phyloP scores from a whole-genome alignment of 1,140 invertebrate species.

The Dermatophagoides farinae region DNA sequence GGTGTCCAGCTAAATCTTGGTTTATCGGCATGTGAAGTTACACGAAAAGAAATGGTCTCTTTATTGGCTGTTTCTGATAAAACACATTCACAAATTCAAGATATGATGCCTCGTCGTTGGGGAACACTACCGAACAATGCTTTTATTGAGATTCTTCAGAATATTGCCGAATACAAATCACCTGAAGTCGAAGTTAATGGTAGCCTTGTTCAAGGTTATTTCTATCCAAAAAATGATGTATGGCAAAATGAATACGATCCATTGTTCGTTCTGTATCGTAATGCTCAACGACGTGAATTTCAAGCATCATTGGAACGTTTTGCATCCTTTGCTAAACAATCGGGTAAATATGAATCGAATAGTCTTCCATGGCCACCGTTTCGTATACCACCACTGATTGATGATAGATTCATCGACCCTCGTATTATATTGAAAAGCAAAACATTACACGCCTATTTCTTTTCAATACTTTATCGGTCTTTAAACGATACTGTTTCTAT shows the following conservation, averaged over 20 bases:
- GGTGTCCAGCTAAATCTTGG: slow-evolving; percentile 73
- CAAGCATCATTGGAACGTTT: slow-evolving; percentile 75
- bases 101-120: slow-evolving; percentile 81
- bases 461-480: slow-evolving; percentile 27
- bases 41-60: slow-evolving; percentile 74
- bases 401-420: slow-evolving; percentile 45
- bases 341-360: slow-evolving; percentile 32
- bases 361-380: slow-evolving; percentile 65
- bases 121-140: slow-evolving; percentile 62
- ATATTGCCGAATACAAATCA: slow-evolving; percentile 52
- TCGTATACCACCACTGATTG: slow-evolving; percentile 41
- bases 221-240: slow-evolving; percentile 60
- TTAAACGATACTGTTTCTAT: slow-evolving; percentile 18
- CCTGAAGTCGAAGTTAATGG: slow-evolving; percentile 54
- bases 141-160: slow-evolving; percentile 40
- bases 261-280: slow-evolving; percentile 66
- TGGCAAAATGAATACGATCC: slow-evolving; percentile 88
- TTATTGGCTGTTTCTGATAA: slow-evolving; percentile 76
- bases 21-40: slow-evolving; percentile 47
- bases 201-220: slow-evolving; percentile 75
- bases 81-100: slow-evolving; percentile 74
- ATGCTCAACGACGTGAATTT: slow-evolving; percentile 75
- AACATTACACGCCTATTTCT: slow-evolving; percentile 62
- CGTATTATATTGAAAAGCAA: slow-evolving; percentile 43
- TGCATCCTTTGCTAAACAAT: slow-evolving; percentile 33